Percentiles rank a stretch among this genome's conserved stretches.
These are phyloP conservation scores for Lampropteryx suffumata DNA, from an alignment of 2,888 invertebrate species.

Conservation along the genomic window DNA sequence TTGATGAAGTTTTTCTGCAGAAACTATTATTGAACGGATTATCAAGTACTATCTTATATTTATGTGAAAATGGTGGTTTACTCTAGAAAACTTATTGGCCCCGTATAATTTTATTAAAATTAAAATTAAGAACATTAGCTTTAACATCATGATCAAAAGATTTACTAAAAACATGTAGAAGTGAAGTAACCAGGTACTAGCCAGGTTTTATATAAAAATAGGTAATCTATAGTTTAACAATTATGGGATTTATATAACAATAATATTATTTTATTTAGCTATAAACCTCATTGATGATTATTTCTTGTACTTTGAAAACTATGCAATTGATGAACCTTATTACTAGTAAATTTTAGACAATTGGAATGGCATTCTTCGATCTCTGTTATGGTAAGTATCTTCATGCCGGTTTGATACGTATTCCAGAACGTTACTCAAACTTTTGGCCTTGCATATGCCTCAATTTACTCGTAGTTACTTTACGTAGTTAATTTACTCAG, in stretches of 20 bases:
- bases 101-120: constrained; percentile 1
- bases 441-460: too few relatives aligned
- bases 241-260: constrained; percentile 10
- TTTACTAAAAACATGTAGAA: not conserved
- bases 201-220: constrained; percentile 2
- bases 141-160: constrained; percentile 3
- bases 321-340: too few relatives aligned
- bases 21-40: not conserved
- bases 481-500: too few relatives aligned
- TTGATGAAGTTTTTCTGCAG: too few relatives aligned
- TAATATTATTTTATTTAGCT: constrained; percentile 6
- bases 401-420: too few relatives aligned
- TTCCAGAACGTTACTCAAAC: too few relatives aligned
- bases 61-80: constrained; percentile 5
- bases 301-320: not conserved
- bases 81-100: not conserved
- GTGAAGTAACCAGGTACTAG: not conserved
- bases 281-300: not conserved
- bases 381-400: too few relatives aligned
- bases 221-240: not conserved
- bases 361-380: too few relatives aligned
- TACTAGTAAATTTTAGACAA: too few relatives aligned
- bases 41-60: not conserved
- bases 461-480: too few relatives aligned
- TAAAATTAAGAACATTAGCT: not conserved